Base-by-base conservation (phyloP, 2,113 vertebrate genomes). In the Ailurus styani region DNA sequence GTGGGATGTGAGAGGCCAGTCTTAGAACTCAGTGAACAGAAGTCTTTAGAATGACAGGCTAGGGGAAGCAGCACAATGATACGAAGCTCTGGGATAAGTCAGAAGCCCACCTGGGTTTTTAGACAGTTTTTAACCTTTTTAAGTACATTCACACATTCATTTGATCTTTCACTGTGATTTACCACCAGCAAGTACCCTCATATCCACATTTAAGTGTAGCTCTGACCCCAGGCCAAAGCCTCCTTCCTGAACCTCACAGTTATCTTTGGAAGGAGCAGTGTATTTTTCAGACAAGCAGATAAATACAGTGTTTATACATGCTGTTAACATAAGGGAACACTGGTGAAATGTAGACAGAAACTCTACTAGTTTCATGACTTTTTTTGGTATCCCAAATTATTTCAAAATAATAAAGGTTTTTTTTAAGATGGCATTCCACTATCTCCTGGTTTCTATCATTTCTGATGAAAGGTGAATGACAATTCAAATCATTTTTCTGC, bases 51-150 rank as follows among this genome's bases (percentile, higher is more conserved):
- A 29, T 72, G 31, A 72, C 2, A 34, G 86, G 21, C 31, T 77
- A 47, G 83, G 83, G 3, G 29, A 18, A 68, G 7, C 81, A 29
- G 45, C 47, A 6, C 52, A 10, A 68, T 42, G 34, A 60, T 83
- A 21, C 27, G 34, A 37, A 37, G 17, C n/a, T 68, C 60, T 20
- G 54, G 18, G 64, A 57, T 83, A 90, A 83, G 57, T 89, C 88
- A 83, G 50, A 92, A 94, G 29, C 20, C 73, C 55, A 64, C 64
- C 57, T 86, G 84, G 62, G 7, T 66, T 83, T 95, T 83, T n/a
- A 50, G n/a, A 62, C 20, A 68, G 27, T 78, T 77, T 95, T 85
- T 89, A 94, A 84, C n/a, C 37, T 96, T 96, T 89, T 17, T 83
- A 83, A 95, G 55, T 52, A 82, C 14, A 14, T 78, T 27, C 21